These are phyloP conservation scores for Zaprionus nigranus DNA, from an alignment of 1,140 invertebrate genomes.

Conservation along the genomic window DNA sequence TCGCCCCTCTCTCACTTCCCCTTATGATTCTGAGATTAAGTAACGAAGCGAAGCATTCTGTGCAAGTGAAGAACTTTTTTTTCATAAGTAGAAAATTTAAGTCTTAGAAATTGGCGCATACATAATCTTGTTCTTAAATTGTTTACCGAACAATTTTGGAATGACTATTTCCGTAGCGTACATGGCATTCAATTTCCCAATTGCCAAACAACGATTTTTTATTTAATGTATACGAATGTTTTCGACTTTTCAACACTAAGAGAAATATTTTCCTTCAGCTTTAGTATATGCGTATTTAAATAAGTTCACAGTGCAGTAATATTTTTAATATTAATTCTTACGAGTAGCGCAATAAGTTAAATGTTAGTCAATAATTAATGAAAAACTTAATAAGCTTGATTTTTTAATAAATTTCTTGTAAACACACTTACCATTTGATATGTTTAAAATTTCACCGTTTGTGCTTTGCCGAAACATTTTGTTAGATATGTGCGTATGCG, in stretches of 20 bases:
- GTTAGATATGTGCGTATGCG: slow-evolving; percentile 1
- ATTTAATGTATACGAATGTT: slow-evolving; percentile 47
- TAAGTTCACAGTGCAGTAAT: slow-evolving; percentile 11
- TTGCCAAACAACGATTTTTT: slow-evolving; percentile 49
- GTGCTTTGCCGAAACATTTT: neutral
- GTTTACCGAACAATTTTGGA: slow-evolving; percentile 75
- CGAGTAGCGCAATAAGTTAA: slow-evolving; percentile 29
- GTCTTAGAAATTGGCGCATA: slow-evolving; percentile 14
- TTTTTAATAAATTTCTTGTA: slow-evolving; percentile 55
- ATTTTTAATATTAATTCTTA: slow-evolving; percentile 1
- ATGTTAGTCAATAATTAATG: slow-evolving; percentile 36
- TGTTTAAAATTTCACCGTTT: neutral
- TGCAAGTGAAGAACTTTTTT: neutral
- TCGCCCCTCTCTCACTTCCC: neutral
- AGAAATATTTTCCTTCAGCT: slow-evolving; percentile 18
- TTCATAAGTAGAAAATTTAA: slow-evolving; percentile 62
- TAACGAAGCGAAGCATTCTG: slow-evolving; percentile 5
- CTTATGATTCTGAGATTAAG: slow-evolving; percentile 51
- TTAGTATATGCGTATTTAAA: slow-evolving; percentile 11
- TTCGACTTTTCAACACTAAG: slow-evolving; percentile 18
- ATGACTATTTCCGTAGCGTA: slow-evolving; percentile 62
- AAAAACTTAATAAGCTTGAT: slow-evolving; percentile 28
- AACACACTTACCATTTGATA: slow-evolving; percentile 31
- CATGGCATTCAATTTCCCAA: slow-evolving; percentile 22
- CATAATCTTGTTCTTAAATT: slow-evolving; percentile 77